Percentiles rank a stretch among this genome's conserved stretches.
Conservation (phyloP, 2,888 invertebrate species). For the Polyploca ridens region DNA sequence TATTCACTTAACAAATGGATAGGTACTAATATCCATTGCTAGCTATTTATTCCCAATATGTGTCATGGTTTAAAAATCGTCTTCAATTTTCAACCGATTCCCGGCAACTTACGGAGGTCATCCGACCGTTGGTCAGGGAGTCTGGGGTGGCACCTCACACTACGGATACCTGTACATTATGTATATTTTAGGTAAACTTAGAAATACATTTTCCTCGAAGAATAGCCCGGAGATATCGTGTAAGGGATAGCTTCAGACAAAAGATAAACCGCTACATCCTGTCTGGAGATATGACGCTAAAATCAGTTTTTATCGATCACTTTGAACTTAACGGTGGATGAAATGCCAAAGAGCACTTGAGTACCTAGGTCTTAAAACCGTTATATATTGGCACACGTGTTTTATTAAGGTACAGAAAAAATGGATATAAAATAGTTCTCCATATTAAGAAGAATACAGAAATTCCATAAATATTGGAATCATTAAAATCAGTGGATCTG, state of each 20-base stretch:
- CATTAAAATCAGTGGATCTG: too few species aligned
- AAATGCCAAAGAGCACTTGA: slow-evolving; percentile 6
- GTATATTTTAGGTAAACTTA: slow-evolving; percentile 7
- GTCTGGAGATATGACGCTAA: not conserved
- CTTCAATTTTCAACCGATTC: not conserved
- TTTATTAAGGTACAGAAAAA: not conserved
- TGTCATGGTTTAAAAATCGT: not conserved
- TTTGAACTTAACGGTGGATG: not conserved
- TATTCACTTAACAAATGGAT: not conserved
- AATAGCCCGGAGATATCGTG: not conserved
- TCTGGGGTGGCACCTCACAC: not conserved
- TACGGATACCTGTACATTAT: slow-evolving; percentile 1
- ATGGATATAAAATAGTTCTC: not conserved
- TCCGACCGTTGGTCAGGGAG: not conserved
- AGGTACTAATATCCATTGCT: not conserved
- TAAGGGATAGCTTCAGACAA: not conserved
- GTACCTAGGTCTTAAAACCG: not conserved
- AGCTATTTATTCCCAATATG: not conserved
- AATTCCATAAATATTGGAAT: not conserved
- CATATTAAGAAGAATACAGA: not conserved
- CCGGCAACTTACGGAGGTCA: not conserved
- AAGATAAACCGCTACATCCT: not conserved
- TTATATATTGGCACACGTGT: not conserved
- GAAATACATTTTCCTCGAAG: slow-evolving; percentile 1
- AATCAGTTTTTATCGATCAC: slow-evolving; percentile 6